Evolutionary conservation across 2,113 vertebrate genomes (phyloP), one percentile per base, ranked within the genome.

Genomic region (Phaetusa simplex): DNA sequence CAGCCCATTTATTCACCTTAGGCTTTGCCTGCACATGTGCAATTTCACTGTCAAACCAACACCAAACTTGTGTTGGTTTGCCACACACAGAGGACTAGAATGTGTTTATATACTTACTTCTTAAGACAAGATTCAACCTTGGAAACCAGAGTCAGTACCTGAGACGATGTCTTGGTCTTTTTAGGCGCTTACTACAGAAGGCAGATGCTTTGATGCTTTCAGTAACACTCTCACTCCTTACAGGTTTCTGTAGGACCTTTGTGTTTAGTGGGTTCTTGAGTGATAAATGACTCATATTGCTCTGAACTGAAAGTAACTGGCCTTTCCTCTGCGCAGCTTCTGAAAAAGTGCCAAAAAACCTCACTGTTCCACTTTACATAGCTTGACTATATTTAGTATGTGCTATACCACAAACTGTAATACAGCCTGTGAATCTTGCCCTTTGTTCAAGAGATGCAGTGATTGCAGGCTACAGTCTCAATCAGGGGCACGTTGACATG

Each of bases 341-440:
- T 88, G 92, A 90, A 74, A 86, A 85, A 36, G 22, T 83, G 80
- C 88, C 95, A 84, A 71, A 88, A 84, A 78, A 52, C 61, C 12
- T 93, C 52, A 32, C 12, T 85, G 73, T 29, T 83, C 42, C 5
- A 22, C 76, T 89, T 95, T 83, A 82, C 73, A 93, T 95, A 96
- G 49, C 43, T 96, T 95, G 86, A 86, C 79, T 97, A 97, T 95
- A 95, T 96, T 95, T 97, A 97, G 84, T 74, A 76, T 72, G 27
- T 65, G 30, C 65, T 89, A 56, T 91, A 87, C 30, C 62, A 87
- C 52, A 52, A 92, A 52, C 34, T 73, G 61, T 49, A 66, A 53
- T 42, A 70, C 18, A 27, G 47, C 29, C 40, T 59, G 24, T 42
- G 36, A 86, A 82, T 73, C 40, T 64, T 91, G 61, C 14, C n/a